A percentile compares a stretch with the other conserved stretches of the same genome.
Evolutionary conservation across 2,888 invertebrate species (phyloP).

Genomic region (Philhelius pedissequus): DNA sequence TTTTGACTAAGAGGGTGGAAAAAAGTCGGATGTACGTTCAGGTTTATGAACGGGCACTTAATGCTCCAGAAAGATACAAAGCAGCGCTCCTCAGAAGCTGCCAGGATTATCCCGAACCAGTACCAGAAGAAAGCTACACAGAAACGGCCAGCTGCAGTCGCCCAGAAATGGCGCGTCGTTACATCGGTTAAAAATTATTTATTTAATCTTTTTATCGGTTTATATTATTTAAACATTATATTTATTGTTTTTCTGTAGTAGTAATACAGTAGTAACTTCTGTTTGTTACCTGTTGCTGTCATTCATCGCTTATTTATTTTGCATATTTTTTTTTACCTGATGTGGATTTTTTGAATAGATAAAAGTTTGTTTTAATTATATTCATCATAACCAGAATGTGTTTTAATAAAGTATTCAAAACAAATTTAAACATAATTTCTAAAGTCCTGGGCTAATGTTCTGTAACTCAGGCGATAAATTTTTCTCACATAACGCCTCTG

Average conservation of each 20-base stretch:
- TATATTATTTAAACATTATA: no score
- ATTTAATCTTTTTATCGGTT: background rate
- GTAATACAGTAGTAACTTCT: no score
- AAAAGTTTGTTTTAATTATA: background rate
- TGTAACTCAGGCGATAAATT: no score
- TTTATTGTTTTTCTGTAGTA: no score
- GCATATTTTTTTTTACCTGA: constrained; percentile 2
- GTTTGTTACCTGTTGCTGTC: background rate
- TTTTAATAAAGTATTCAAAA: no score
- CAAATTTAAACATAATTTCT: no score
- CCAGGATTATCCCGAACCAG: background rate
- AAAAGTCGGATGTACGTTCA: constrained; percentile 41
- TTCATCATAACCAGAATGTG: background rate
- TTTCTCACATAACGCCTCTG: no score
- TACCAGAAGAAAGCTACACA: background rate
- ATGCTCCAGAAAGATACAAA: background rate
- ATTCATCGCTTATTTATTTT: background rate
- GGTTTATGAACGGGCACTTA: constrained; percentile 27
- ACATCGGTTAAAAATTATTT: constrained; percentile 26
- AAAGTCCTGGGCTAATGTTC: no score
- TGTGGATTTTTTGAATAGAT: background rate
- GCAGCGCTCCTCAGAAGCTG: background rate
- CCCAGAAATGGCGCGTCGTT: constrained; percentile 20
- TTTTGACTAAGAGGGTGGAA: constrained; percentile 20
- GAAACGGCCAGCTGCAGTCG: background rate